Percentiles rank a stretch among this genome's conserved stretches.
Evolutionary conservation across 2,888 invertebrate species (phyloP).

Genomic region (Drosophila austrosaltans): DNA sequence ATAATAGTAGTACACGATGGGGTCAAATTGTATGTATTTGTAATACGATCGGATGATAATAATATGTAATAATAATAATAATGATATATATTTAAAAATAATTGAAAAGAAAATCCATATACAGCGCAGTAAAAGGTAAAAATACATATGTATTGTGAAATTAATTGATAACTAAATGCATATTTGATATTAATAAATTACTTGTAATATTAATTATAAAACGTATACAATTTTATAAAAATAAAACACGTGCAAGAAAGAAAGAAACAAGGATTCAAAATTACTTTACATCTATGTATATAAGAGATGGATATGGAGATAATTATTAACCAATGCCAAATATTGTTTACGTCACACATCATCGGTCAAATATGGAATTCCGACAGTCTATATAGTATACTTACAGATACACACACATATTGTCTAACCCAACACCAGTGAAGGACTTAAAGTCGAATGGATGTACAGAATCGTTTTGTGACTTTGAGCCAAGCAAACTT

Average conservation of each 20-base stretch:
- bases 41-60: slow-evolving; percentile 27
- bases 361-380: too few species aligned
- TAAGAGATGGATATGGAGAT: too few species aligned
- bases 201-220: slow-evolving; percentile 81
- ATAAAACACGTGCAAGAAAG: slow-evolving; percentile 74
- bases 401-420: too few species aligned
- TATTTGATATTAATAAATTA: slow-evolving; percentile 82
- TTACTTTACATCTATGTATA: background rate
- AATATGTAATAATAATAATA: slow-evolving; percentile 21
- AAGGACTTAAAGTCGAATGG: too few species aligned
- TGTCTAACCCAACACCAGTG: too few species aligned
- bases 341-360: too few species aligned
- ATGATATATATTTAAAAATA: slow-evolving; percentile 18
- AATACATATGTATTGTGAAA: slow-evolving; percentile 70
- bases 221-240: slow-evolving; percentile 82
- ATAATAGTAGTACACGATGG: slow-evolving; percentile 9
- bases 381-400: too few species aligned
- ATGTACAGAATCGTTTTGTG: too few species aligned
- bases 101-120: slow-evolving; percentile 37
- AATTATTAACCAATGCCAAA: too few species aligned
- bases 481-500: too few species aligned
- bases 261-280: slow-evolving; percentile 42
- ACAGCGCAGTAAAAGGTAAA: slow-evolving; percentile 42
- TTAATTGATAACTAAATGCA: slow-evolving; percentile 72
- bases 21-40: slow-evolving; percentile 17